Evolutionary conservation across 1,140 invertebrate species (phyloP).

Genomic region (Pogonognathellus flavescens): DNA sequence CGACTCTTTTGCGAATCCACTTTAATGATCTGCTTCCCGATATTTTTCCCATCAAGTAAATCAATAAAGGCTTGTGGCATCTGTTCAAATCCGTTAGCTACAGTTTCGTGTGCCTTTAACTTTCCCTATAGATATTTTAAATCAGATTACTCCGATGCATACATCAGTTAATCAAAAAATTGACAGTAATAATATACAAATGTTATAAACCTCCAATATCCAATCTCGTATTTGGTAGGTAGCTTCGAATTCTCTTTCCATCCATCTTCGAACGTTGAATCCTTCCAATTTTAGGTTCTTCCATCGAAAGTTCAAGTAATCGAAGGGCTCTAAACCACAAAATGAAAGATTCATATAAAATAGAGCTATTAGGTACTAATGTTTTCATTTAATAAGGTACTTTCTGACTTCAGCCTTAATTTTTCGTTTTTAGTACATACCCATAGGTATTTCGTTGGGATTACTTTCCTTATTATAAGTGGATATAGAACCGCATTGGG

Average conservation of each 20-base stretch:
- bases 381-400: neutral
- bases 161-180: too few relatives aligned
- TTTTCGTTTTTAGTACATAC: neutral
- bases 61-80: conserved; percentile 71
- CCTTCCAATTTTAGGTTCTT: conserved; percentile 67
- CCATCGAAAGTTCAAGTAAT: conserved; percentile 51
- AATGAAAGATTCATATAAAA: too few relatives aligned
- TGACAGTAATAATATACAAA: neutral
- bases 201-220: conserved; percentile 58
- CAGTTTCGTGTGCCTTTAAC: conserved; percentile 70
- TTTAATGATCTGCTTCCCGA: conserved; percentile 70
- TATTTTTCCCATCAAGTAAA: conserved; percentile 70
- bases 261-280: conserved; percentile 65
- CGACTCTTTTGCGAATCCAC: neutral
- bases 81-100: conserved; percentile 71
- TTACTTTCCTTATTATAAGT: conserved; percentile 69
- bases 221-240: conserved; percentile 66
- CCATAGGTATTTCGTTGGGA: conserved; percentile 5
- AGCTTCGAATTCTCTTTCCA: conserved; percentile 65
- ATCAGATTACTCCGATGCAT: too few relatives aligned
- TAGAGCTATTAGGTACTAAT: too few relatives aligned
- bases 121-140: conserved; percentile 68
- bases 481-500: conserved; percentile 71
- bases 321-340: conserved; percentile 15
- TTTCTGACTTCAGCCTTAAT: neutral